Evolutionary conservation across 2,888 invertebrate species (phyloP).

Genomic region (Coenonympha glycerion): DNA sequence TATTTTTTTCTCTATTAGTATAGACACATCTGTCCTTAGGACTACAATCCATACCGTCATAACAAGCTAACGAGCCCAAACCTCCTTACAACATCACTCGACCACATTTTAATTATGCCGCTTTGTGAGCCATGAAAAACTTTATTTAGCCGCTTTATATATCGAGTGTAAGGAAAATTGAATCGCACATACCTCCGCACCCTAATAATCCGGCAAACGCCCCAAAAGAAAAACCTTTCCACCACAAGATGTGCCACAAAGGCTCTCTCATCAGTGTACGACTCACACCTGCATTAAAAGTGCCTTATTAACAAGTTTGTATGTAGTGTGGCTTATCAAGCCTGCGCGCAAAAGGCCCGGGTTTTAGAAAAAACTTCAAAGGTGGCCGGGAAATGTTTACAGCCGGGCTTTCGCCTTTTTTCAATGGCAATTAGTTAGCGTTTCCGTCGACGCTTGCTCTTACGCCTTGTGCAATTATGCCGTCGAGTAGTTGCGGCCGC

Average conservation of each 20-base stretch:
- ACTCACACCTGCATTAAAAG: conserved; percentile 66
- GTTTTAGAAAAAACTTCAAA: conserved; percentile 68
- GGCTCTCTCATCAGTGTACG: conserved; percentile 52
- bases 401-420: conserved; percentile 75
- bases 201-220: conserved; percentile 33
- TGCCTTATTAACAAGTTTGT: conserved; percentile 66
- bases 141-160: conserved; percentile 11
- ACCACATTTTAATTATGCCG: conserved; percentile 5
- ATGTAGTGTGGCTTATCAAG: conserved; percentile 70
- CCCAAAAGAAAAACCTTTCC: conserved; percentile 46
- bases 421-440: conserved; percentile 77
- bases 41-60: not conserved
- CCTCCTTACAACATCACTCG: conserved; percentile 1
- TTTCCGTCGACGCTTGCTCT: conserved; percentile 57
- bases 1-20: no score
- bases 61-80: conserved; percentile 1
- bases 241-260: conserved; percentile 45
- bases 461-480: conserved; percentile 69
- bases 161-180: conserved; percentile 10
- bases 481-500: conserved; percentile 44
- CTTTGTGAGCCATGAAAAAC: not conserved
- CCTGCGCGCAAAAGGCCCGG: conserved; percentile 54
- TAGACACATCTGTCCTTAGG: no score
- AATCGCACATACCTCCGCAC: conserved; percentile 22
- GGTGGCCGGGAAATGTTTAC: conserved; percentile 65